A percentile compares a stretch with the other conserved stretches of the same genome.
Evolutionary conservation across 2,113 vertebrate species (phyloP).

Genomic region (Anseranas semipalmata): DNA sequence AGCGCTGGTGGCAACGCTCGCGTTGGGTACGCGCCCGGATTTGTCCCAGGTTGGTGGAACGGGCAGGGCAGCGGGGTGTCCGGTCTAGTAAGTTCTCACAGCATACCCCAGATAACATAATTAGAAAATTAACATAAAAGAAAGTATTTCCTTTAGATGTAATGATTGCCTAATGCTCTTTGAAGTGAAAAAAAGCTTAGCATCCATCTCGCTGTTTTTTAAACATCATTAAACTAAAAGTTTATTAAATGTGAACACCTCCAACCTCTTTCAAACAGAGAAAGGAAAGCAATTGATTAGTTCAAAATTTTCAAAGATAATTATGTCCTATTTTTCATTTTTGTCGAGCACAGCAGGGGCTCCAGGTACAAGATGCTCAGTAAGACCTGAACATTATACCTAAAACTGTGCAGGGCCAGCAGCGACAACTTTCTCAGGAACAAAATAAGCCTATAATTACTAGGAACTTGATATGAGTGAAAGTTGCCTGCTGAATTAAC

Average conservation of each 20-base stretch:
- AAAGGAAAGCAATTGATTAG: not conserved
- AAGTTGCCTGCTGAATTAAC: not conserved
- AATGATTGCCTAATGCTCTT: slow-evolving; percentile 28
- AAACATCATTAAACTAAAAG: slow-evolving; percentile 58
- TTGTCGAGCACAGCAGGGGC: not conserved
- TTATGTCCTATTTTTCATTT: not conserved
- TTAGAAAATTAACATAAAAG: slow-evolving; percentile 66
- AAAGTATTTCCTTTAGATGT: slow-evolving; percentile 48
- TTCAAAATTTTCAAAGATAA: not conserved
- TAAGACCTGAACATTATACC: rapidly evolving
- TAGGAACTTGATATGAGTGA: not conserved
- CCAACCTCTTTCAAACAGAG: not conserved
- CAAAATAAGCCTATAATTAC: not conserved
- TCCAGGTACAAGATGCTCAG: not conserved
- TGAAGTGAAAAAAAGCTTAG: slow-evolving; percentile 44
- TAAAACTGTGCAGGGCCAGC: not conserved
- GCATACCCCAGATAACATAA: slow-evolving; percentile 17
- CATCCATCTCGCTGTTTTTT: not conserved
- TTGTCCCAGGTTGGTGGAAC: too few relatives aligned
- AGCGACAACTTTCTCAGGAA: not conserved
- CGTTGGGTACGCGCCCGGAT: not conserved
- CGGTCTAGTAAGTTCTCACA: not conserved
- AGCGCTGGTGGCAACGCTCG: not conserved
- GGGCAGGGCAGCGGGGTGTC: not conserved
- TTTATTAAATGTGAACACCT: slow-evolving; percentile 28